Base-by-base conservation (phyloP, 2,888 invertebrate genomes). In the Protodeltote pygarga region DNA sequence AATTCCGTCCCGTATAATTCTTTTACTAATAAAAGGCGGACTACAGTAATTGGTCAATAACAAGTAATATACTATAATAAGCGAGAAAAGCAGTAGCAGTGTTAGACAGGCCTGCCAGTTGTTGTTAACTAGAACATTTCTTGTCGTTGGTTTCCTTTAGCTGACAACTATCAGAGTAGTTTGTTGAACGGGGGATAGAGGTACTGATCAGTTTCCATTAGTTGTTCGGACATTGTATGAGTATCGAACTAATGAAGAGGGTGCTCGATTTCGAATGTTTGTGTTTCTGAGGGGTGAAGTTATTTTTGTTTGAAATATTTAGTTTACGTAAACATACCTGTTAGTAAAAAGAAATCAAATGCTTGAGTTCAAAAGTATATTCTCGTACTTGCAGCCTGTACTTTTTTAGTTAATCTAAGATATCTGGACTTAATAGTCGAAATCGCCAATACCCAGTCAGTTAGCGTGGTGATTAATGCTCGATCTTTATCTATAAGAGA, bases 51-150 rank as follows among this genome's bases (percentile, higher is more conserved):
- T 75, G 71, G 47, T 49, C 53, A 63, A 58, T 58, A 68, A 70
- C 66, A 73, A 71, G 66, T 75, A 75, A 76, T 71, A 44, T 54
- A 40, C 40, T 45, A 41, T 42, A 76, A 73, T 73, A 71, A 53
- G 46, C 45, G 65, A 65, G 69, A 67, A 65, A 77, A 71, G 71
- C 60, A 62, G 62, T 64, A 52, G 48, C 65, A 54, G 62, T 64
- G 58, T 57, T 52, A 64, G 54, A 42, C 37, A 25, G 34, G 55
- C 54, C 71, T 73, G 80, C 73, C 77, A 65, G 60, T 68, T 61
- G 75, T 77, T 74, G 71, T 73, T 74, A 80, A 77, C 77, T 77
- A 58, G 77, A 73, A 77, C 81, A 73, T 71, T 79, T 77, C 77
- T 79, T 76, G 79, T 77, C 72, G 54, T 35, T 60, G 65, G 75